phyloP scores from a whole-genome alignment of 2,797 vertebrate genomes.

The Rhincodon typus region DNA sequence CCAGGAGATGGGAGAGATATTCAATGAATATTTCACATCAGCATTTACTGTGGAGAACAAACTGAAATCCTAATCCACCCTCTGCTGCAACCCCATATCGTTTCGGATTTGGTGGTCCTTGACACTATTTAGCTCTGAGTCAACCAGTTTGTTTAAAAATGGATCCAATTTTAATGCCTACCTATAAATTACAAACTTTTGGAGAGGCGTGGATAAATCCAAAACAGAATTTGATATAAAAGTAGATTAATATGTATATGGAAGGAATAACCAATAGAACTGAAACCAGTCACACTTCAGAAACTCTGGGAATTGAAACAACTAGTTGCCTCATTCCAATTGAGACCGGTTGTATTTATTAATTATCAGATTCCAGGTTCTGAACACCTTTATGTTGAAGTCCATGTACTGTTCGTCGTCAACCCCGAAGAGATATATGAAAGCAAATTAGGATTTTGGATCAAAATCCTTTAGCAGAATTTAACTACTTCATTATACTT shows the following conservation, averaged over 20 bases:
- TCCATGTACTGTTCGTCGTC: not conserved
- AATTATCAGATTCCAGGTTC: not conserved
- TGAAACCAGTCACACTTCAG: too few relatives aligned
- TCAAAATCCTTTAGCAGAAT: not conserved
- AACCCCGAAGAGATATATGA: not conserved
- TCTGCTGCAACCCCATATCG: not conserved
- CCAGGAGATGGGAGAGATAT: too few relatives aligned
- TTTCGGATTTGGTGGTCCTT: not conserved
- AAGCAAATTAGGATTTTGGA: not conserved
- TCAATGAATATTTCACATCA: not conserved
- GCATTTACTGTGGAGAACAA: too few relatives aligned
- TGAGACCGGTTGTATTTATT: not conserved
- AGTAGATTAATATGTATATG: not conserved
- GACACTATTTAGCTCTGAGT: not conserved
- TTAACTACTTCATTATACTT: too few relatives aligned
- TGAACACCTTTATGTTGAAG: too few relatives aligned
- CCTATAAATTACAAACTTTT: not conserved
- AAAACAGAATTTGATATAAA: not conserved
- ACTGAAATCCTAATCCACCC: not conserved
- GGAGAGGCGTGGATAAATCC: not conserved
- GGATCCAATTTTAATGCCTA: not conserved
- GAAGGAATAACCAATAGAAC: too few relatives aligned
- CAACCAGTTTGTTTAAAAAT: not conserved
- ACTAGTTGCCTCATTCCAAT: not conserved
- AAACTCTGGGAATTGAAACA: too few relatives aligned